Evolutionary conservation across 92 coral and sea anemone species (phyloP).

Genomic region (Parazoanthus darwini): DNA sequence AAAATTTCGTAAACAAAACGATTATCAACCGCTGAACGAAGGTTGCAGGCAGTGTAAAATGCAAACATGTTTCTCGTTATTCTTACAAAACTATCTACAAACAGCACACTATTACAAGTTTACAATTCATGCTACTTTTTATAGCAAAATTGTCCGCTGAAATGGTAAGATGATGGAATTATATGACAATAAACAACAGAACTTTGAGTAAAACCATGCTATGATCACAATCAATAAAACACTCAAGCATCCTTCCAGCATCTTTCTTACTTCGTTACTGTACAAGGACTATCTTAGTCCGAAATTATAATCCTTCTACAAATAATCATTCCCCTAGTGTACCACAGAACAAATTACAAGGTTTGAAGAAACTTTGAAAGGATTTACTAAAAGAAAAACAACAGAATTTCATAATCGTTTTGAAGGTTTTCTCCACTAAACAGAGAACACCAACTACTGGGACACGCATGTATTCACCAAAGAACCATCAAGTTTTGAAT

Average conservation of each 20-base stretch:
- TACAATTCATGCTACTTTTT: background rate
- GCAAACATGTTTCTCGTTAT: background rate
- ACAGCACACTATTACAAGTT: background rate
- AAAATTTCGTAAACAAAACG: constrained; percentile 44
- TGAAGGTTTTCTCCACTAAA: constrained; percentile 39
- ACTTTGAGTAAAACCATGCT: constrained; percentile 41
- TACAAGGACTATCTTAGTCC: background rate
- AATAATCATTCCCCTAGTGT: background rate
- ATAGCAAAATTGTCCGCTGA: background rate
- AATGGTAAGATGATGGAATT: constrained; percentile 21
- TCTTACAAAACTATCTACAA: constrained; percentile 1
- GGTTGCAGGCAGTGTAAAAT: constrained; percentile 15
- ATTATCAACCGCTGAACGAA: constrained; percentile 43
- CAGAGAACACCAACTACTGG: background rate
- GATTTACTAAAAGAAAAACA: constrained; percentile 33
- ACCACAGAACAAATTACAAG: constrained; percentile 1
- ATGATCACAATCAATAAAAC: constrained; percentile 39
- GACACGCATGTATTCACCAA: constrained; percentile 13
- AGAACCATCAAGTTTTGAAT: background rate
- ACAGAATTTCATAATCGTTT: background rate
- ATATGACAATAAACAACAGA: constrained; percentile 17
- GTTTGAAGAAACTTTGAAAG: background rate
- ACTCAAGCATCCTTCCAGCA: constrained; percentile 20
- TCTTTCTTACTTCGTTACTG: constrained; percentile 1
- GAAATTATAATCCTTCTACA: background rate